Base-by-base conservation (phyloP, 37 sponge, comb jelly and placozoan species). In the Halichondria panicea region DNA sequence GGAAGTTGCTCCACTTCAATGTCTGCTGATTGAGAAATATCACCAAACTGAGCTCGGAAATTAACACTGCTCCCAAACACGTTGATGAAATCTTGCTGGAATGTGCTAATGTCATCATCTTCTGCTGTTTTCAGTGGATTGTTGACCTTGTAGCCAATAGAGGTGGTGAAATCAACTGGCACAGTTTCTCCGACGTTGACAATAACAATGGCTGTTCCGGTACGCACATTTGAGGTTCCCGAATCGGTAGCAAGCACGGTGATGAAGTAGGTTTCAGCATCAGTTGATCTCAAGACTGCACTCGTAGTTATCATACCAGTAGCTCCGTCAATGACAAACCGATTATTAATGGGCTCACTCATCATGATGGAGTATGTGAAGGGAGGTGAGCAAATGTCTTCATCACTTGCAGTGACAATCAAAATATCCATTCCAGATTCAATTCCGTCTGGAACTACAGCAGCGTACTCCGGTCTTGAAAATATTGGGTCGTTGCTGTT, bases 171-270 rank as follows among this genome's bases (percentile, higher is more conserved):
- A 9, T 81, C 72, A 41, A 93, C 75, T 9, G 89, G 89, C 11
- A 79, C 66, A 7, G 72, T 66, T 30, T 80, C 85, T 19, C 93
- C 93, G 40, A 88, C 78, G 3, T 81, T 30, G 1, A 93, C 79
- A 46, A 65, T 65, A 8, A 85, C 75, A 7, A 54, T 65, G 0
- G 75, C 86, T 43, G 75, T 80, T 36, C 83, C 63, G 2, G 83
- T 81, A 33, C 48, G 78, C 3, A 43, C 35, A 0, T 40, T 52
- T 15, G 70, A 6, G 35, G 85, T 63, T 18, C 69, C 66, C 37
- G 85, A 67, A 12, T 85, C 85, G 22, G 58, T 63, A n/a, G 72
- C 89, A 30, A 13, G 25, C 5, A 93, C 76, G 19, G 55, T 56
- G 71, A 85, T 32, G 11, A 68, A 36, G 57, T 81, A 84, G 19